These are phyloP conservation scores for Panthera uncia DNA, from an alignment of 2,113 vertebrate genomes.

Conservation along the genomic window DNA sequence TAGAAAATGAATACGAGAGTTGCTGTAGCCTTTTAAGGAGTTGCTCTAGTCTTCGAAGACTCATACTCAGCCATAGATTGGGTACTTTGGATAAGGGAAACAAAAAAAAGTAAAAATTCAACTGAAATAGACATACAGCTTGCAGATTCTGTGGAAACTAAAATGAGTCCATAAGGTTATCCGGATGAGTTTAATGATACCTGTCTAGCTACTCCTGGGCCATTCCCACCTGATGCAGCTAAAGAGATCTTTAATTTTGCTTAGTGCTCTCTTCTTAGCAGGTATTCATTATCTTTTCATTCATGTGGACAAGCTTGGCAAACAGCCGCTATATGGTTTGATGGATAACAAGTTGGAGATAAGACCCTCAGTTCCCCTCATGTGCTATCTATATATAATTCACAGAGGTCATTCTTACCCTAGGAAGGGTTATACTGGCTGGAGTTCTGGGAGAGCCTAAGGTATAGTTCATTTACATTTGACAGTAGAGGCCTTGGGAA, in stretches of 20 bases:
- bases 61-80: not conserved
- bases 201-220: not conserved
- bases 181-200: conserved; percentile 6
- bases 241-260: conserved; percentile 57
- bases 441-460: not conserved
- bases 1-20: conserved; percentile 16
- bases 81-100: not conserved
- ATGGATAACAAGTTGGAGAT: not conserved
- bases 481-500: not conserved
- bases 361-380: not conserved
- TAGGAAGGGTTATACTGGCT: not conserved
- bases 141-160: not conserved
- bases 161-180: not conserved
- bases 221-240: conserved; percentile 35
- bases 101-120: conserved; percentile 33
- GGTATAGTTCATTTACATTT: conserved; percentile 16
- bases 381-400: not conserved
- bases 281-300: conserved; percentile 37
- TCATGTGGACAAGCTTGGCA: conserved; percentile 14
- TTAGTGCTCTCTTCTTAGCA: not conserved
- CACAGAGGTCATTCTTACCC: not conserved
- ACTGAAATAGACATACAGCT: not conserved
- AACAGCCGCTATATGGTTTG: not conserved
- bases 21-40: not conserved
- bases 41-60: not conserved